Percentiles rank a stretch among this genome's conserved stretches.
Conservation (phyloP, 1,140 invertebrate species). For the Drosophila nigromelanica region DNA sequence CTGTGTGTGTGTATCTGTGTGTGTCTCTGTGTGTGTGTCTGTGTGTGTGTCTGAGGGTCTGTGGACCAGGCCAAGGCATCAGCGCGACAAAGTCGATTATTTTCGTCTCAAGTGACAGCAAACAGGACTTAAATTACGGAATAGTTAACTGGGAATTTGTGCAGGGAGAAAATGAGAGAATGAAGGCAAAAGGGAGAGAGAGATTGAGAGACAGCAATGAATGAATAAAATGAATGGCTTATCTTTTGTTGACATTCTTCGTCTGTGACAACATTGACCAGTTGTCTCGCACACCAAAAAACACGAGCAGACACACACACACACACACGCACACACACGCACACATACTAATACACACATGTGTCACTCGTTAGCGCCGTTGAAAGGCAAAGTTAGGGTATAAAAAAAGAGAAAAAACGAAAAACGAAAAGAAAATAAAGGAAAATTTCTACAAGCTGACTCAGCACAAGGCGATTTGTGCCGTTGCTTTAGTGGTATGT, state of each 20-base stretch:
- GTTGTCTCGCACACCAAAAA: conserved; percentile 49
- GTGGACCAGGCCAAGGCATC: conserved; percentile 12
- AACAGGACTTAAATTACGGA: conserved; percentile 80
- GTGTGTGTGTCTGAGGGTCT: not conserved
- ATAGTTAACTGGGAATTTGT: conserved; percentile 70
- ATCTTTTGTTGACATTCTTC: conserved; percentile 80
- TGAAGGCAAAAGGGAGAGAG: not conserved
- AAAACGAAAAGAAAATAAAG: conserved; percentile 33
- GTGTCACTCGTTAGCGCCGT: conserved; percentile 60
- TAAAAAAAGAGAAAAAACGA: conserved; percentile 22
- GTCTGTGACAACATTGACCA: conserved; percentile 82
- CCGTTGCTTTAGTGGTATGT: conserved; percentile 28
- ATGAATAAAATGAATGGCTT: conserved; percentile 82
- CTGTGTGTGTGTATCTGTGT: too few relatives aligned
- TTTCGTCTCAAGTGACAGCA: conserved; percentile 81
- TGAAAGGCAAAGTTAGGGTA: conserved; percentile 15
- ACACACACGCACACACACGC: conserved; percentile 17
- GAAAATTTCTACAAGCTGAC: conserved; percentile 58
- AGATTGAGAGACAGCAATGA: conserved; percentile 39
- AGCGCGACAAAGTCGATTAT: conserved; percentile 78
- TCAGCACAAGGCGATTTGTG: conserved; percentile 45
- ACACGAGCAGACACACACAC: conserved; percentile 13
- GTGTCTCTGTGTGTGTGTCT: not conserved
- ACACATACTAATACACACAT: conserved; percentile 19
- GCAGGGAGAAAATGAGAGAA: not conserved